Conservation (phyloP, 2,113 vertebrate genomes). For the Poicephalus meyeri region DNA sequence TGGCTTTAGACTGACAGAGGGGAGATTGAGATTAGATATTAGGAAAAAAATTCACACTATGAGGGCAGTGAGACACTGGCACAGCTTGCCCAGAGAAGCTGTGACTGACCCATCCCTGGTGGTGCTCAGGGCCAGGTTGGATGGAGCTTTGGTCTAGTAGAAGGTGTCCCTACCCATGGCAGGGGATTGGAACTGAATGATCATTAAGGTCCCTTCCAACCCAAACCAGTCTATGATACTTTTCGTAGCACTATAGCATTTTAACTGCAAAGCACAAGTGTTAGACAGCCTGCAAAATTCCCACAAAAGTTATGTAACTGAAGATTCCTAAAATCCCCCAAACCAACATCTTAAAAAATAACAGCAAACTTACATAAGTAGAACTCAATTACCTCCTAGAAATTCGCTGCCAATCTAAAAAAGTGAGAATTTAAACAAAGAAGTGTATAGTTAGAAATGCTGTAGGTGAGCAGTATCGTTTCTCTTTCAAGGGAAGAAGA, state of each 20-base stretch:
- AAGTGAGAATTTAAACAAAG: constrained; percentile 1
- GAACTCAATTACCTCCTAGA: not conserved
- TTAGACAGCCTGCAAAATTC: not conserved
- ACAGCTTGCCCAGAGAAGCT: not conserved
- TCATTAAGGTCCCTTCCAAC: not conserved
- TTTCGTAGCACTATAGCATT: not conserved
- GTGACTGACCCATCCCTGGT: not conserved
- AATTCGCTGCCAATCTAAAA: not conserved
- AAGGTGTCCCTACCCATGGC: not conserved
- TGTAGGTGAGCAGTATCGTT: not conserved
- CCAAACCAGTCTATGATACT: not conserved
- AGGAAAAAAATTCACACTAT: not conserved
- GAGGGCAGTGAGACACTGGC: not conserved
- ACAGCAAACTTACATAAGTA: not conserved
- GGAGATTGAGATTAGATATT: not conserved
- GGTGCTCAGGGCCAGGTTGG: not conserved
- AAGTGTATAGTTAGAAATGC: not conserved
- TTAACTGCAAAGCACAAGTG: not conserved
- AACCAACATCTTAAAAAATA: not conserved
- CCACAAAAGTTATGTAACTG: not conserved
- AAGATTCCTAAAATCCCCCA: not conserved
- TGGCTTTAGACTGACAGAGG: not conserved
- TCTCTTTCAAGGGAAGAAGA: constrained; percentile 8
- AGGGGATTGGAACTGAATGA: not conserved
- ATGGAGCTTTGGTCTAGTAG: not conserved